Conservation (phyloP, 2,113 vertebrate species). For the Vombatus ursinus region DNA sequence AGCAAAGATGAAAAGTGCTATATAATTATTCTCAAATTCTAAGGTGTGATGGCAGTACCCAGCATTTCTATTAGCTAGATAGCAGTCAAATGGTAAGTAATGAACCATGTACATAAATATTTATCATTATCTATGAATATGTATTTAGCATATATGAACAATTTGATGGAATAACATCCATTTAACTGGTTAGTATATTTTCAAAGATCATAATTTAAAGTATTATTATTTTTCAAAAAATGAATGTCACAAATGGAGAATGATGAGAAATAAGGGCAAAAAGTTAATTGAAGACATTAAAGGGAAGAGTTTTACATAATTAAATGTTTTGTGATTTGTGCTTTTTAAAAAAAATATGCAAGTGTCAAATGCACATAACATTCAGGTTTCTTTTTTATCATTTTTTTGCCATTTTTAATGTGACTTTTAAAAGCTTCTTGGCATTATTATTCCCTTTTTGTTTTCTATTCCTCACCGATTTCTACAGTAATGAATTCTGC, state of each 20-base stretch:
- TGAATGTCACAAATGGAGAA: conserved; percentile 52
- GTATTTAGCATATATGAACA: background rate
- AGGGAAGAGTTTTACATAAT: conserved; percentile 36
- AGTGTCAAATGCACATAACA: conserved; percentile 10
- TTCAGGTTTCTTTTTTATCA: conserved; percentile 33
- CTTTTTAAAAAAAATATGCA: background rate
- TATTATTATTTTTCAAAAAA: conserved; percentile 34
- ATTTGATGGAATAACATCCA: conserved; percentile 51
- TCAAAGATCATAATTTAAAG: conserved; percentile 24
- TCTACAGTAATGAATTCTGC: conserved; percentile 16
- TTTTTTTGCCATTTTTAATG: background rate
- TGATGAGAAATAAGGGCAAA: conserved; percentile 56
- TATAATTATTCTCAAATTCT: conserved; percentile 48
- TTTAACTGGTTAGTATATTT: conserved; percentile 59
- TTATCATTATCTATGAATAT: conserved; percentile 49
- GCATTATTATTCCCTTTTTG: background rate
- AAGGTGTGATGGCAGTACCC: conserved; percentile 4
- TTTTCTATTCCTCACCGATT: background rate
- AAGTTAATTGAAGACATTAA: conserved; percentile 46
- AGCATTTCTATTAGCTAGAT: conserved; percentile 34
- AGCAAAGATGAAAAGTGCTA: conserved; percentile 30
- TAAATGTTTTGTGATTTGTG: background rate
- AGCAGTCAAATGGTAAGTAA: conserved; percentile 48
- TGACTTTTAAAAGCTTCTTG: conserved; percentile 15
- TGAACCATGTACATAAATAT: conserved; percentile 42